Evolutionary conservation across 2,113 vertebrate species (phyloP).

Genomic region (Nycticorax nycticorax): DNA sequence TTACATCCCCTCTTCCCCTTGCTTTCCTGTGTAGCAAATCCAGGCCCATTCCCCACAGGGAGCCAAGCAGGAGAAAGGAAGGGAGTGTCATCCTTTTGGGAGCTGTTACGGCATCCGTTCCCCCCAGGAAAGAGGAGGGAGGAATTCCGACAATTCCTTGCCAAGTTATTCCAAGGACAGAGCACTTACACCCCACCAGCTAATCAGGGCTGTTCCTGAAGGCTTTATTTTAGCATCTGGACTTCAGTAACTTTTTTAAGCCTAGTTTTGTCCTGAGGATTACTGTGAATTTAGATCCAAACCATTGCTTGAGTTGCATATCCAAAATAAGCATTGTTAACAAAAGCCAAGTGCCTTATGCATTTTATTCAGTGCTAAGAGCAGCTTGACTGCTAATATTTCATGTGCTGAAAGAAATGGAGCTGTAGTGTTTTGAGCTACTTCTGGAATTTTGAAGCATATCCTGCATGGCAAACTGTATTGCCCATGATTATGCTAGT

Average conservation of each 20-base stretch:
- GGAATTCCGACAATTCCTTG: constrained; percentile 25
- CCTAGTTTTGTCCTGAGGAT: constrained; percentile 45
- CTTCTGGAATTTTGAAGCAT: constrained; percentile 3
- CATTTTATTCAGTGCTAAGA: constrained; percentile 35
- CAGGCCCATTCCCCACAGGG: not conserved
- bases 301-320: constrained; percentile 27
- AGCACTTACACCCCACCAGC: constrained; percentile 1
- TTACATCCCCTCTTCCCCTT: not conserved
- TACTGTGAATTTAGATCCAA: constrained; percentile 42
- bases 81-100: constrained; percentile 7
- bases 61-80: not conserved
- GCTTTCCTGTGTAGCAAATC: not conserved
- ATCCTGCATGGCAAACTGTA: not conserved
- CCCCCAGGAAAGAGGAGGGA: constrained; percentile 40
- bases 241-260: constrained; percentile 28
- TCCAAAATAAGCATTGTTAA: constrained; percentile 61
- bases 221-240: constrained; percentile 59
- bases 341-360: constrained; percentile 33
- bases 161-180: constrained; percentile 42
- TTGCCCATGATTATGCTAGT: not conserved
- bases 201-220: constrained; percentile 15
- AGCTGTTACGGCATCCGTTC: not conserved
- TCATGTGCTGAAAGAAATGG: not conserved
- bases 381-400: constrained; percentile 32
- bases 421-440: not conserved